phyloP scores from a whole-genome alignment of 2,888 invertebrate genomes.

The Charanyca ferruginea region DNA sequence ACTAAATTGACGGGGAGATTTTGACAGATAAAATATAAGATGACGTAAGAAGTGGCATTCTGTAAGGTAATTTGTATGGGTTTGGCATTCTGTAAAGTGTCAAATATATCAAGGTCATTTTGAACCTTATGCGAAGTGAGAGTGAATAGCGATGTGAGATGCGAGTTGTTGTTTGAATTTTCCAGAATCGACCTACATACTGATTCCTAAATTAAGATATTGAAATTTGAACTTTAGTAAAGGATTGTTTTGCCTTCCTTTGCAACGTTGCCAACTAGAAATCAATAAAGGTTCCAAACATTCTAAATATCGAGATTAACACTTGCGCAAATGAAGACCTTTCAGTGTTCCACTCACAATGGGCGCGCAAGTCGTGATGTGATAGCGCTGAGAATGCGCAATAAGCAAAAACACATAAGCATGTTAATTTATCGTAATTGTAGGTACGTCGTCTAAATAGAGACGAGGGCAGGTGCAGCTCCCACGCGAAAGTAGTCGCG shows the following conservation, averaged over 20 bases:
- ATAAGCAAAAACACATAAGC: constrained; percentile 72
- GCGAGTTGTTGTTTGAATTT: too few relatives aligned
- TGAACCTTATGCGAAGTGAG: too few relatives aligned
- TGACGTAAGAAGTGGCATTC: too few relatives aligned
- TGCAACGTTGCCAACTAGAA: constrained; percentile 28
- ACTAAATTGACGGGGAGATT: too few relatives aligned
- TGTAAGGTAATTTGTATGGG: too few relatives aligned
- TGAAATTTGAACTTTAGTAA: background rate
- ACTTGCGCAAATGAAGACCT: constrained; percentile 53
- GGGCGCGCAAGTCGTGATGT: constrained; percentile 45
- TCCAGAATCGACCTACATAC: too few relatives aligned
- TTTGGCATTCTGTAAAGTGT: too few relatives aligned
- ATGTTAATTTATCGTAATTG: constrained; percentile 76
- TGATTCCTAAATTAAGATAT: constrained; percentile 4
- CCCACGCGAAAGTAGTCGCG: constrained; percentile 74
- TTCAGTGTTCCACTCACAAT: constrained; percentile 50
- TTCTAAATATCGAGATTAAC: constrained; percentile 56
- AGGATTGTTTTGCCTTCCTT: background rate
- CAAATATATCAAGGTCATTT: too few relatives aligned
- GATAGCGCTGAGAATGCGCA: constrained; percentile 68
- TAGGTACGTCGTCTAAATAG: constrained; percentile 68
- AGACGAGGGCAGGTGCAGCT: constrained; percentile 73
- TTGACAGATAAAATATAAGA: too few relatives aligned
- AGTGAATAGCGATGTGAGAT: too few relatives aligned
- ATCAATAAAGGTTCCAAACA: constrained; percentile 49